A percentile compares a stretch with the other conserved stretches of the same genome.
These are phyloP conservation scores for Rhyacophila evoluta DNA, from an alignment of 2,888 invertebrate species.

Conservation along the genomic window DNA sequence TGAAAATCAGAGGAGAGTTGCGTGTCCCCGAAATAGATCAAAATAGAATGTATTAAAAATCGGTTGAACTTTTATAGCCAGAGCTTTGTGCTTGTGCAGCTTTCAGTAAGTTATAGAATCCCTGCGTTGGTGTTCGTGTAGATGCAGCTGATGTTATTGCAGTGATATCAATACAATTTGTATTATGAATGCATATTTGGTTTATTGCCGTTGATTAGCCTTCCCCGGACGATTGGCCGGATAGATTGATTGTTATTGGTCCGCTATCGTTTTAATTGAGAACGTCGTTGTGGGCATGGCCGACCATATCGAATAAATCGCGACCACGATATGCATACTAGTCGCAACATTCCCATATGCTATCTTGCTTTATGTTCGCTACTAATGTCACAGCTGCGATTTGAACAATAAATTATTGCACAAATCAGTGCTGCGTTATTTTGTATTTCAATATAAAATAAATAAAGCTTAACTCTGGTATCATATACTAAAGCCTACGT, in stretches of 20 bases:
- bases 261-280: slow-evolving; percentile 41
- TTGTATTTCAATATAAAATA: slow-evolving; percentile 8
- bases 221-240: slow-evolving; percentile 58
- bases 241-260: slow-evolving; percentile 65
- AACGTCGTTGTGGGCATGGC: slow-evolving; percentile 23
- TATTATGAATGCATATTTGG: slow-evolving; percentile 54
- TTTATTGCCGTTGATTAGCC: slow-evolving; percentile 52
- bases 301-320: slow-evolving; percentile 15
- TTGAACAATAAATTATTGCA: not conserved
- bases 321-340: not conserved
- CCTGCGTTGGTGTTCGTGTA: not conserved
- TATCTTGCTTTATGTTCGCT: slow-evolving; percentile 2
- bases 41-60: too few relatives aligned
- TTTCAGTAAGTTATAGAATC: not conserved
- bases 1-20: too few relatives aligned
- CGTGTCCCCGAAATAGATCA: too few relatives aligned
- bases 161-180: slow-evolving; percentile 52
- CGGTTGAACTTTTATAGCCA: too few relatives aligned
- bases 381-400: not conserved
- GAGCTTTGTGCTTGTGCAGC: not conserved
- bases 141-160: slow-evolving; percentile 27
- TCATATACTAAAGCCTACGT: too few relatives aligned
- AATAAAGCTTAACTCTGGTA: too few relatives aligned
- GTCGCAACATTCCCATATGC: slow-evolving; percentile 2
- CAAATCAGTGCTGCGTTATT: not conserved